Base-by-base conservation (phyloP, 2,888 invertebrate species). In the Tigriopus californicus region DNA sequence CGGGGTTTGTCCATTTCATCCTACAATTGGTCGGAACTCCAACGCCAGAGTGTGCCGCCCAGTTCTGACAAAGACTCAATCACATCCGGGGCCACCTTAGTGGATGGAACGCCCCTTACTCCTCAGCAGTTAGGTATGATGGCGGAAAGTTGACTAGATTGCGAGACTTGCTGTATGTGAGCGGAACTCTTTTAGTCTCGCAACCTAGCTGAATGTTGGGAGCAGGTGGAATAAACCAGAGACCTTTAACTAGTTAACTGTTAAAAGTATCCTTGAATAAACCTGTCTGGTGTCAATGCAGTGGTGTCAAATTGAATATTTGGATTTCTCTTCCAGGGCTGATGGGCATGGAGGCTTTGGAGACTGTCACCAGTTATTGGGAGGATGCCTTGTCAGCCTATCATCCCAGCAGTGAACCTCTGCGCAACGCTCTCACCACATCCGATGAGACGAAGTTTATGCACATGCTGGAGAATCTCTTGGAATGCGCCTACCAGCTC, bases 331-430 rank as follows among this genome's bases (percentile, higher is more conserved):
- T 44, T 22, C 12, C 49, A 24, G 58, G 58, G 2, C 49, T 62
- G 22, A 61, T 62, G 62, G 89, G 91, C 42, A 84, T 94, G 83
- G 92, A 94, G 72, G 87, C 91, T 1, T 71, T 94, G 65, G 90
- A 90, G 68, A 84, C 85, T 18, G 88, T 89, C 62, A 85, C 94
- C 64, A 85, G 84, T 69, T 88, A 85, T 70, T 94, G 92, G 92
- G 92, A 95, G 72, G 91, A 94, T 72, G 91, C 92, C 12, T 73
- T 94, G 64, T 81, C 84, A 0, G 80, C 85, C 44, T 88, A 88
- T 68, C 78, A 80, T 12, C 49, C 59, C 1, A 33, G 33, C 33
- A 33, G 8, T 33, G 40, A 24, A 18, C 13, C n/a, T 5, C 5
- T n/a, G 20, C 15, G n/a, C 4, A 13, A 46, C 51, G 79, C 83